Base-by-base conservation (phyloP, 2,797 vertebrate species). In the Gymnoscopelus microlampas region DNA sequence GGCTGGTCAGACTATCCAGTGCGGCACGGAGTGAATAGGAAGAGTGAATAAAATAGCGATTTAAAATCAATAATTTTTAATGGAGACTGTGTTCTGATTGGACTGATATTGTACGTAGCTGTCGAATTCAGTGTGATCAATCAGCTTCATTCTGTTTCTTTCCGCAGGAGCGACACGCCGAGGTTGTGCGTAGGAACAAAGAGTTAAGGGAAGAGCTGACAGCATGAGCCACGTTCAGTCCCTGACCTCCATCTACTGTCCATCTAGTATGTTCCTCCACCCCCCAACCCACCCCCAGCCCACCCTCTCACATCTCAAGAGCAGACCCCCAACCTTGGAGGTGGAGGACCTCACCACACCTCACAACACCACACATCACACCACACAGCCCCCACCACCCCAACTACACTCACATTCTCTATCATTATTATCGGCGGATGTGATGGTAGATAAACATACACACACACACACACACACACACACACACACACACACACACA, bases 171-270 rank as follows among this genome's bases (percentile, higher is more conserved):
- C 94, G 92, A 91, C 98, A 95, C 0, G 98, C 97, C 5, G 95
- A 92, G 0, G 88, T 95, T 82, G 98, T 99, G 67, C 97, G 98
- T 93, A 95, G 94, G 92, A 99, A 99, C 96, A 99, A 98, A 94
- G 96, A 97, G 92, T 91, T 97, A 90, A 95, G 94, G 82, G 96
- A 98, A 90, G 95, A 97, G 91, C 93, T 96, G 92, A 95, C 94
- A 69, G 96, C 96, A 90, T 98, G 95, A 95, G 90, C 71, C 74
- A 56, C 74, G 29, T 69, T 64, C 54, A 15, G 65, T 60, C 78
- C 73, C 77, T 60, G 62, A 85, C 87, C 71, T 86, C 87, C 0
- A 68, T 78, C 71, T 82, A 32, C 60, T 55, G 70, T 87, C 77
- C 84, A 78, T 90, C 69, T 57, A 44, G 39, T 44, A 59, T 13